Evolutionary conservation across 2,797 vertebrate genomes (phyloP), one percentile per base, ranked within the genome.

Genomic region (Eulemur mongoz): DNA sequence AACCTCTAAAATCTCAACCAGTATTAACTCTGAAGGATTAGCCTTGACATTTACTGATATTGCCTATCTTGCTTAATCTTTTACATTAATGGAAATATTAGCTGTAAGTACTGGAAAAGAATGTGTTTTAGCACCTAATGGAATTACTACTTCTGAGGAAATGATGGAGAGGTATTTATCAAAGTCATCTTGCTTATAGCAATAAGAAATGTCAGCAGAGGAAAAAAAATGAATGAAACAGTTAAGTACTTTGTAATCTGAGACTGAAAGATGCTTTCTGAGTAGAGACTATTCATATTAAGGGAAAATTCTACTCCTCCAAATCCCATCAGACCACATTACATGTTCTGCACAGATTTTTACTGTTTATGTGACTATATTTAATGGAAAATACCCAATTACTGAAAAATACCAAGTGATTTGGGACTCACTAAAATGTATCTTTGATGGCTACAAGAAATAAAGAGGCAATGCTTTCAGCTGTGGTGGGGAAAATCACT

Each of bases 21-120:
- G 43, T 35, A 57, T 52, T 89, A 38, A 92, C 30, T 88, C 73
- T 95, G 67, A 84, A 91, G n/a, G 35, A 57, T 86, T 79, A 82
- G 40, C 12, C 0, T 65, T 95, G 88, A 88, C 32, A 75, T 48
- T 43, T 89, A 57, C n/a, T 70, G n/a, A 67, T 79, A 72, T 78
- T 92, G 23, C n/a, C 11, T 93, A 32, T 85, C 43, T 79, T 89
- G 79, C 52, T 92, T 94, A 94, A 89, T 93, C 38, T 89, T 93
- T 95, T 69, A 87, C 35, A 43, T 20, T 88, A 84, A 86, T 93
- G 35, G 93, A 91, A 95, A 96, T 93, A 92, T 40, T 93, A 65
- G 30, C 18, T 52, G 40, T 76, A 95, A 65, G 13, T 95, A 70
- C 45, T 20, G 27, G 73, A 12, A 45, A 67, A 89, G 30, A 72